Percentiles rank a stretch among this genome's conserved stretches.
Evolutionary conservation across 2,113 vertebrate species (phyloP).

Genomic region (Falcunculus frontatus): DNA sequence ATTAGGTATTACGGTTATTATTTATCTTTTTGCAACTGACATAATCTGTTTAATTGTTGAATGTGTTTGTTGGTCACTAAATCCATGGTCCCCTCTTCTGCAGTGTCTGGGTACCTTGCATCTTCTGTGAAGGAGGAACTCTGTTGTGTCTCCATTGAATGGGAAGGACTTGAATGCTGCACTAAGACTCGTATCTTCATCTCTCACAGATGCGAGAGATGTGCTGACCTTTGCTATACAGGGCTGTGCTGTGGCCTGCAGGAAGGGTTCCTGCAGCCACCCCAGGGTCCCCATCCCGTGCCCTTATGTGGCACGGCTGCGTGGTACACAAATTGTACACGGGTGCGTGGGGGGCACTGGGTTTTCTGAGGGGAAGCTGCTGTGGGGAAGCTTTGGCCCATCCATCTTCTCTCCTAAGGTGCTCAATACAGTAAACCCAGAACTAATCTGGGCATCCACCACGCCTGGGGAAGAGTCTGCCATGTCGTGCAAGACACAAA

Average conservation of each 20-base stretch:
- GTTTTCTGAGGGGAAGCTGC: neutral
- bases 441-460: neutral
- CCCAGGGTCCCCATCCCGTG: fast-evolving
- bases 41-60: neutral
- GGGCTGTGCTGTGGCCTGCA: neutral
- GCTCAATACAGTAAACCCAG: neutral
- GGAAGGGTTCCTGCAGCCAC: neutral
- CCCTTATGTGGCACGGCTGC: fast-evolving
- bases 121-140: neutral
- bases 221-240: neutral
- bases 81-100: fast-evolving
- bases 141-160: neutral
- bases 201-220: fast-evolving
- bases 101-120: neutral
- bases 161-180: neutral
- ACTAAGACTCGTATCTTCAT: neutral
- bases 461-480: fast-evolving
- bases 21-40: neutral
- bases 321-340: fast-evolving
- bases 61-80: neutral
- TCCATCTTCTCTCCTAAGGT: neutral
- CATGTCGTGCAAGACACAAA: neutral
- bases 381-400: neutral
- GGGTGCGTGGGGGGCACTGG: fast-evolving
- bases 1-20: neutral